Conservation (phyloP, 2,113 vertebrate species). For the Anseranas semipalmata region DNA sequence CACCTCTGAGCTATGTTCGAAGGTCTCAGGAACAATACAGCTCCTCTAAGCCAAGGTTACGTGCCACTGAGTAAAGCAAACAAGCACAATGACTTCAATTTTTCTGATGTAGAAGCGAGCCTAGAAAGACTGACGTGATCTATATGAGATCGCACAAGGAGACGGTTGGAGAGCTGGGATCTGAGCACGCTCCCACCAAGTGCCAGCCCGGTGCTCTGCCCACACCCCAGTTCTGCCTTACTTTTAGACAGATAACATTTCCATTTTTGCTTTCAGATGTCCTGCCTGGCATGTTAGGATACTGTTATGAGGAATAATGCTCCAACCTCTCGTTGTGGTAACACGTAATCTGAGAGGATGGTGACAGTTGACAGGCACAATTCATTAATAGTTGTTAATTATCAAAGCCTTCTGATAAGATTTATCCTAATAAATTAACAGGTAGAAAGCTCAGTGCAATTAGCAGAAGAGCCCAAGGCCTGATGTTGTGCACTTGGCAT, state of each 20-base stretch:
- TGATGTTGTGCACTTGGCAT: background rate
- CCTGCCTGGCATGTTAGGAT: background rate
- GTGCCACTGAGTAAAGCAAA: background rate
- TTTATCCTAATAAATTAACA: constrained; percentile 31
- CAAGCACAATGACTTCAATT: background rate
- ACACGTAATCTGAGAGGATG: background rate
- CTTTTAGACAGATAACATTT: background rate
- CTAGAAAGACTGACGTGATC: background rate
- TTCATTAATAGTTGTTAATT: background rate
- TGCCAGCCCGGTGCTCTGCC: background rate
- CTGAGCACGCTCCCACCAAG: background rate
- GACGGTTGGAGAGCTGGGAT: background rate
- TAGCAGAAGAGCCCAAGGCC: background rate
- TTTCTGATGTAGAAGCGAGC: background rate
- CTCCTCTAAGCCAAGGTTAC: background rate
- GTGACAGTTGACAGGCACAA: background rate
- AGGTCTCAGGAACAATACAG: background rate
- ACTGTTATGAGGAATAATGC: background rate
- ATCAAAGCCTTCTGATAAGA: constrained; percentile 7
- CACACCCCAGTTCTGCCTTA: background rate
- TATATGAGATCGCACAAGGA: accelerated
- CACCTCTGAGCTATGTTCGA: background rate
- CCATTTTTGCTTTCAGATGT: background rate
- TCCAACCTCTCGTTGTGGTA: background rate
- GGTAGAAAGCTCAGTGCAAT: constrained; percentile 20